phyloP scores from a whole-genome alignment of 2,888 invertebrate genomes.

The Sminthurides aquaticus region DNA sequence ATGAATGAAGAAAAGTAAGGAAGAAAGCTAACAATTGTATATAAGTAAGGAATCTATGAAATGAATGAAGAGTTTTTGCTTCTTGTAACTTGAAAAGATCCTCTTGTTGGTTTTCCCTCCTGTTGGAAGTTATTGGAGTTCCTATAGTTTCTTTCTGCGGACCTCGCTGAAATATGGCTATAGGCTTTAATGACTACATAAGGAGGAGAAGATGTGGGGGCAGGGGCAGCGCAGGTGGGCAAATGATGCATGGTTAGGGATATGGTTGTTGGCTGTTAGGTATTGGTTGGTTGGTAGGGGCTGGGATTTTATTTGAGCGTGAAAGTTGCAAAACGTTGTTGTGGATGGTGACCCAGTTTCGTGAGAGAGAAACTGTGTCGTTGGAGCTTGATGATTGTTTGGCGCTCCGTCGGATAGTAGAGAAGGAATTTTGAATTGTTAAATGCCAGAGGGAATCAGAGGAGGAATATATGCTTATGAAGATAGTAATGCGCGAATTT shows the following conservation, averaged over 20 bases:
- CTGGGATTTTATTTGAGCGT: slow-evolving; percentile 19
- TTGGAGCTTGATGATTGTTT: not conserved
- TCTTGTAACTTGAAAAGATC: too few relatives aligned
- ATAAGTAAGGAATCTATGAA: too few relatives aligned
- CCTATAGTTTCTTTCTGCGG: too few relatives aligned
- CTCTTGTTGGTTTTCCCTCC: too few relatives aligned
- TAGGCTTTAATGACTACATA: too few relatives aligned
- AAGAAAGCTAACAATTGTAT: too few relatives aligned
- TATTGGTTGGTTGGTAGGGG: not conserved
- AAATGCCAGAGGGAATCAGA: not conserved
- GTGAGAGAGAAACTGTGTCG: slow-evolving; percentile 17
- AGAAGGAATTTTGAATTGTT: not conserved
- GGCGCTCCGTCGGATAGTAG: not conserved
- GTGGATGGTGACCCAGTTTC: slow-evolving; percentile 30
- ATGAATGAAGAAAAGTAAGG: too few relatives aligned
- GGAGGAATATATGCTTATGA: too few relatives aligned
- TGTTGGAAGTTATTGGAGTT: too few relatives aligned
- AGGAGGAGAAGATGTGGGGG: not conserved
- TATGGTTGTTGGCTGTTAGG: not conserved
- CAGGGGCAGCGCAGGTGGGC: not conserved
- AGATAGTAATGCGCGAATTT: too few relatives aligned
- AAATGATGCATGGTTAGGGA: not conserved
- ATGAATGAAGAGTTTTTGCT: too few relatives aligned
- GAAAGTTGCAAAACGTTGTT: slow-evolving; percentile 31
- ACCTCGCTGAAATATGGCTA: too few relatives aligned